Base-by-base conservation (phyloP, 2,888 invertebrate species). In the Pristionchus mayeri region DNA sequence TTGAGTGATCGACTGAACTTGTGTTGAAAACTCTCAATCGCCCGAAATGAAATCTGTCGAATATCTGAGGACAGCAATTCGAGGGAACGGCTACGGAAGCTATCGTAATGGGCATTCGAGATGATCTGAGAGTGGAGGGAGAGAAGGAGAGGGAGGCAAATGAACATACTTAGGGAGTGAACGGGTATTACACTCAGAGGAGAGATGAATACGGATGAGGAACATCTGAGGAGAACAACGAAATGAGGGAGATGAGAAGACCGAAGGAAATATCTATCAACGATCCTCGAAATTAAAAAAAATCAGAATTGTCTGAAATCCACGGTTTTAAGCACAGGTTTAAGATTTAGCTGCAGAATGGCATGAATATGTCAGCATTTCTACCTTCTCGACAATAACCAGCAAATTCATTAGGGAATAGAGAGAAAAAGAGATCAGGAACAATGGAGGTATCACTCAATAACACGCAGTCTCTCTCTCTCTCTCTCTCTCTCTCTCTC, bases 81-180 rank as follows among this genome's bases (percentile, higher is more conserved):
- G 54, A 54, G 7, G 24, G 60, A 60, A 30, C 9, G 27, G 13
- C 30, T 60, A 24, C 60, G 63, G 63, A 63, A 63, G 21, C 63
- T 16, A 63, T 21, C 21, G 63, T 63, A 63, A 63, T 63, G 34
- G 34, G 34, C 30, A 34, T 34, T 34, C 34, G 34, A 13, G 34
- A 63, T 37, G 34, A 63, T 63, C 21, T 57, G 54, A 57, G 24
- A 24, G 54, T 57, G 63, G 34, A 18, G 30, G 30, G 63, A 37
- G 34, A 37, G 34, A 34, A 13, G 44, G 44, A 44, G 44, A 44
- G n/a, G n/a, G n/a, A n/a, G 44, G 44, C 71, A 71, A 44, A 71
- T 71, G 71, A 71, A 71, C 71, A 71, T 71, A 71, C 71, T 71
- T 71, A 71, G 67, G 71, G 71, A 71, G 71, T 71, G 71, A 71